Evolutionary conservation across 2,113 vertebrate species (phyloP).

Genomic region (Rhabdornis inornatus): DNA sequence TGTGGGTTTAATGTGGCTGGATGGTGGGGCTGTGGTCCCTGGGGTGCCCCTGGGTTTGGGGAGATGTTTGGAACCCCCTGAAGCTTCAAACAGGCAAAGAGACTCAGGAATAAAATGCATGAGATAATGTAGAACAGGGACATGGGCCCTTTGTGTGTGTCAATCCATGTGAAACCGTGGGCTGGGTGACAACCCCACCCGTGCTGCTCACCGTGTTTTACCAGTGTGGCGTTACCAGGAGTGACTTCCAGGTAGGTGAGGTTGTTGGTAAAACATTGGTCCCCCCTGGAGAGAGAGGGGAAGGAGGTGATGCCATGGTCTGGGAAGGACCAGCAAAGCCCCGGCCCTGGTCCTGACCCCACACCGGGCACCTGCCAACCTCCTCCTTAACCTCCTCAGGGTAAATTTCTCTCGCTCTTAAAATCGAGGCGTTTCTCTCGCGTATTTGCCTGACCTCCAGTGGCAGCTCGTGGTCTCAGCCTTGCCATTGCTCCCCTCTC

Average conservation of each 20-base stretch:
- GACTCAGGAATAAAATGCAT: not conserved
- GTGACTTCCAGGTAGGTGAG: not conserved
- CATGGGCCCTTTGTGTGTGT: accelerated
- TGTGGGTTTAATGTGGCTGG: accelerated
- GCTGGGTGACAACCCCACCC: accelerated
- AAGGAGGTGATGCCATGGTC: accelerated
- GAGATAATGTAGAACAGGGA: not conserved
- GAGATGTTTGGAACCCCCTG: accelerated
- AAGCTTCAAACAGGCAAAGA: not conserved
- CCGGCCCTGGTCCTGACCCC: not conserved
- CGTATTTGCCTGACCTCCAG: not conserved
- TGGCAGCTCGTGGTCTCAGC: not conserved
- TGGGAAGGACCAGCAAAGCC: not conserved
- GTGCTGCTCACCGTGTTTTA: constrained; percentile 11
- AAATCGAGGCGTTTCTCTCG: accelerated
- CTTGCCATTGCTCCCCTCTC: not conserved
- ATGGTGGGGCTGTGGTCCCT: too few species aligned
- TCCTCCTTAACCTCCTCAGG: not conserved
- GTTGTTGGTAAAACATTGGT: constrained; percentile 21
- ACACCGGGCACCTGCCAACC: not conserved
- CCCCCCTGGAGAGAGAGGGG: not conserved
- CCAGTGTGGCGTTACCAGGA: accelerated
- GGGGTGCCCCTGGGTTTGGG: not conserved
- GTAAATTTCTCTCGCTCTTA: not conserved
- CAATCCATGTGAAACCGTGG: accelerated